A percentile compares a stretch with the other conserved stretches of the same genome.
phyloP scores from a whole-genome alignment of 2,888 invertebrate species.

The Drosophila neotestacea region DNA sequence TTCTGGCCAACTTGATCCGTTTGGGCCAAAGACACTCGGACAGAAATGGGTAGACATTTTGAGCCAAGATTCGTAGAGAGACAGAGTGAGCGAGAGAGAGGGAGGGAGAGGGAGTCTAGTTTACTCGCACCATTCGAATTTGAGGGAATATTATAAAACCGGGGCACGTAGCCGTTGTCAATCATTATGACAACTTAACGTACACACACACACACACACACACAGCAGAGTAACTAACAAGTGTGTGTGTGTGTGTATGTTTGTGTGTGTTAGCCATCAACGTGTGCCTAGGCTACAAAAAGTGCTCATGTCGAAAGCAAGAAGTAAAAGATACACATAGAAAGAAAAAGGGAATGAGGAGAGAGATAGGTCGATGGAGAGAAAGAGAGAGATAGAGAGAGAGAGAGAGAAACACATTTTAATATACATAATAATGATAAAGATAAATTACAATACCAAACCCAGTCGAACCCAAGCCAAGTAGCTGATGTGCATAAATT shows the following conservation, averaged over 20 bases:
- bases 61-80: neutral
- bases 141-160: slow-evolving; percentile 55
- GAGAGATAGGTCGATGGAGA: too few relatives aligned
- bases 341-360: neutral
- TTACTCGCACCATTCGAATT: slow-evolving; percentile 9
- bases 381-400: neutral
- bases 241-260: slow-evolving; percentile 3
- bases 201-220: slow-evolving; percentile 38
- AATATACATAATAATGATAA: slow-evolving; percentile 62
- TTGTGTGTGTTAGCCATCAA: slow-evolving; percentile 24
- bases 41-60: slow-evolving; percentile 12
- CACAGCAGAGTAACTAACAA: slow-evolving; percentile 12
- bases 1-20: slow-evolving; percentile 28
- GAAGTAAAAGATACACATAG: slow-evolving; percentile 22
- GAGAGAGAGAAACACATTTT: slow-evolving; percentile 29
- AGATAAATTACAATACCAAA: slow-evolving; percentile 69
- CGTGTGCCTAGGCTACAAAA: slow-evolving; percentile 33
- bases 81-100: neutral
- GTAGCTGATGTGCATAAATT: slow-evolving; percentile 66
- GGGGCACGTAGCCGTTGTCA: slow-evolving; percentile 76
- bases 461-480: slow-evolving; percentile 44
- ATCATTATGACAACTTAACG: slow-evolving; percentile 78
- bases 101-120: slow-evolving; percentile 5
- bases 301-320: slow-evolving; percentile 19
- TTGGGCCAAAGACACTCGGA: slow-evolving; percentile 15